These are phyloP conservation scores for Drosophila athabasca DNA, from an alignment of 1,140 invertebrate species.

Conservation along the genomic window DNA sequence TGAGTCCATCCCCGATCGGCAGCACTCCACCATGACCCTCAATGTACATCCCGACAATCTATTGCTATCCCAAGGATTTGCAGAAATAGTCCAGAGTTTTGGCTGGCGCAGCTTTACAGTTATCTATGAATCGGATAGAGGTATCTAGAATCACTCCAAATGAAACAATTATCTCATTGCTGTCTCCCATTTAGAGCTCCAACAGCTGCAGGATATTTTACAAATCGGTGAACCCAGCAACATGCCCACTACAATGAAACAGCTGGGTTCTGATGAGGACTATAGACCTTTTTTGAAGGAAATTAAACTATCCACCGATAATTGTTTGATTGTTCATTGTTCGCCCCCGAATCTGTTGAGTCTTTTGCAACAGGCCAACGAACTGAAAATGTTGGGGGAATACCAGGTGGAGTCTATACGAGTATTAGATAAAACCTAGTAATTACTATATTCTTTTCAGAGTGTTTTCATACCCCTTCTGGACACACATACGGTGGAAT, in stretches of 20 bases:
- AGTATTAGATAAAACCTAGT: too few relatives aligned
- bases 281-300: constrained; percentile 91
- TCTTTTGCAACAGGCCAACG: constrained; percentile 90
- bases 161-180: neutral
- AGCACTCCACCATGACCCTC: constrained; percentile 85
- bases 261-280: constrained; percentile 86
- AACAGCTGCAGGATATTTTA: constrained; percentile 92
- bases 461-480: constrained; percentile 86
- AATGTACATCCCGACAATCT: constrained; percentile 91
- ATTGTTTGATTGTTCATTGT: constrained; percentile 92
- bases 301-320: constrained; percentile 88
- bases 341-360: constrained; percentile 86
- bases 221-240: constrained; percentile 87
- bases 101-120: constrained; percentile 92
- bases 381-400: constrained; percentile 92
- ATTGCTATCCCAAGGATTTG: constrained; percentile 88
- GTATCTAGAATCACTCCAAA: constrained; percentile 63
- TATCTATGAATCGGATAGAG: constrained; percentile 91
- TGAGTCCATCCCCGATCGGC: constrained; percentile 85
- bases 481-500: constrained; percentile 90
- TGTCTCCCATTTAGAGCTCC: constrained; percentile 86
- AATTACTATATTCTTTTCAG: constrained; percentile 45
- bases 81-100: constrained; percentile 89
- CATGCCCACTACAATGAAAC: constrained; percentile 86
- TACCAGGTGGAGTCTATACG: constrained; percentile 85